Evolutionary conservation across 1,140 invertebrate genomes (phyloP).

Genomic region (Drosophila tropicalis): DNA sequence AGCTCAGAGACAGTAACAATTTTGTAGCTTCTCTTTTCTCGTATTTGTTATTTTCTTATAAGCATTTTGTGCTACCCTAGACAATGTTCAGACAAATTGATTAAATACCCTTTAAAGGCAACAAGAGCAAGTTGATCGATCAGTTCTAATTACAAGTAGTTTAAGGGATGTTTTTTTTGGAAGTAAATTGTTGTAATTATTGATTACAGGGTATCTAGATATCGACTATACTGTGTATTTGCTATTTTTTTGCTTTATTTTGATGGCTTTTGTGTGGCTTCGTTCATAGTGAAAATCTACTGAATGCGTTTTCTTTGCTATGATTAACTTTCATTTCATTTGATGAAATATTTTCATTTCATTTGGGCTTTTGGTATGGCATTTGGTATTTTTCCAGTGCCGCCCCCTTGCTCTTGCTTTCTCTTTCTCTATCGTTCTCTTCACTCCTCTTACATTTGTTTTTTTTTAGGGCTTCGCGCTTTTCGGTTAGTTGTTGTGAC

Average conservation of each 20-base stretch:
- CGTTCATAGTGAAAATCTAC: constrained; percentile 13
- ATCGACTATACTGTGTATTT: neutral
- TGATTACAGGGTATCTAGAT: neutral
- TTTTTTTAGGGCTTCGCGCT: constrained; percentile 10
- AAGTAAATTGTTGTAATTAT: no score
- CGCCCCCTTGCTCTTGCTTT: neutral
- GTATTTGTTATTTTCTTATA: neutral
- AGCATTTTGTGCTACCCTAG: neutral
- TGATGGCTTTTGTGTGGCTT: constrained; percentile 22
- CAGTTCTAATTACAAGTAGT: neutral
- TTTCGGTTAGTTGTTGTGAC: neutral
- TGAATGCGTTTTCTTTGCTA: constrained; percentile 21
- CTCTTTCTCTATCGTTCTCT: neutral
- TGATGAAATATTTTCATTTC: constrained; percentile 27
- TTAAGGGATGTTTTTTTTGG: no score
- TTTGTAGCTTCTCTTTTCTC: constrained; percentile 4
- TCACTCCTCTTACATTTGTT: neutral
- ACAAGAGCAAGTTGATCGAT: no score
- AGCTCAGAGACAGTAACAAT: neutral
- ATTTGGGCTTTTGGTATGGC: constrained; percentile 15
- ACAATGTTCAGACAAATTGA: neutral
- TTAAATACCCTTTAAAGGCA: no score
- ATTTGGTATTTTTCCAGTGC: constrained; percentile 18
- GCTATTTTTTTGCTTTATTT: constrained; percentile 10
- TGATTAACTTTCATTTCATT: constrained; percentile 26